Evolutionary conservation across 2,797 vertebrate species (phyloP).

Genomic region (Anguilla obscura): DNA sequence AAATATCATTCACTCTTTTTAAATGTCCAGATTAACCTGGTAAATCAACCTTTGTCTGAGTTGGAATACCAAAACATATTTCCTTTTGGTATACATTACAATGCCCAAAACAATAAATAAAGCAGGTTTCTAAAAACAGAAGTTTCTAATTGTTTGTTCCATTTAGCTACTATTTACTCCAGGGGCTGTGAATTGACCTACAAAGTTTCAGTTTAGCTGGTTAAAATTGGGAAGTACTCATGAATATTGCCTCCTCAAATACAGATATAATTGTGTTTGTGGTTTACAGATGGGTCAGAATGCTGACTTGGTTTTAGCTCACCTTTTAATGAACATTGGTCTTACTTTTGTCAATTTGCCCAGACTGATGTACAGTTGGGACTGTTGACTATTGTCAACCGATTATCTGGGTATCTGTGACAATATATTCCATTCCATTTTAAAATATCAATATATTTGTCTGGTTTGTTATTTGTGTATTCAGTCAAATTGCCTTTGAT

Average conservation of each 20-base stretch:
- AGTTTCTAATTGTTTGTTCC: background rate
- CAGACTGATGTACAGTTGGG: too few species aligned
- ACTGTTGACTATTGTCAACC: too few species aligned
- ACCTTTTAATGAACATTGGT: too few species aligned
- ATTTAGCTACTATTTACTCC: background rate
- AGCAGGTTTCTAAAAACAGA: background rate
- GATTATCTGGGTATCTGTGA: background rate
- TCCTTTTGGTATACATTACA: background rate
- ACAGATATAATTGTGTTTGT: too few species aligned
- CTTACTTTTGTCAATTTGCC: too few species aligned
- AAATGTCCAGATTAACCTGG: background rate
- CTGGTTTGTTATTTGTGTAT: background rate
- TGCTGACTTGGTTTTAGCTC: too few species aligned
- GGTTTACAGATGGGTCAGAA: too few species aligned
- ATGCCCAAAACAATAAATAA: constrained; percentile 32
- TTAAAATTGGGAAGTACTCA: background rate
- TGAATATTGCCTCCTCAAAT: background rate
- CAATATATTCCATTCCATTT: background rate
- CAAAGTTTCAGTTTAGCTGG: too few species aligned
- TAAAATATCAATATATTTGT: background rate
- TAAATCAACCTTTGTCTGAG: too few species aligned
- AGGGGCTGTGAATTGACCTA: background rate
- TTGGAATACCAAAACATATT: background rate
- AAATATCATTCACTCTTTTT: constrained; percentile 13
- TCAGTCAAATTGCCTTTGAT: background rate